Evolutionary conservation across 2,113 vertebrate genomes (phyloP).

Genomic region (Suricata suricatta): DNA sequence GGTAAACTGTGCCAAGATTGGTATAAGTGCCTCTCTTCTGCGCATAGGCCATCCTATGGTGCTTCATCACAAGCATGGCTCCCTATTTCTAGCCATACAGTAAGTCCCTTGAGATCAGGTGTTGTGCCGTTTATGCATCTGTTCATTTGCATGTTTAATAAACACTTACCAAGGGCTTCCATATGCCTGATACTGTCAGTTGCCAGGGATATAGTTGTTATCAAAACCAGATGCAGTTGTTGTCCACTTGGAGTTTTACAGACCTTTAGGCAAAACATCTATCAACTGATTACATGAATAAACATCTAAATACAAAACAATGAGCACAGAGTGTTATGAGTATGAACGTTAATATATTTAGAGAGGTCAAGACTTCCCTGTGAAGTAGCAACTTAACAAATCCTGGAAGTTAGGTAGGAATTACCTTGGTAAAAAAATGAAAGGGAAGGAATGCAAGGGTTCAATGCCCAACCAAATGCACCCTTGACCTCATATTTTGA

Average conservation of each 20-base stretch:
- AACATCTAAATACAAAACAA: neutral
- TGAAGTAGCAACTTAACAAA: neutral
- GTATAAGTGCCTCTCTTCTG: neutral
- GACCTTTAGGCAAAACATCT: neutral
- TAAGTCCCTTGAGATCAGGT: neutral
- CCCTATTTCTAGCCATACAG: accelerated
- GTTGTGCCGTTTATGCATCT: neutral
- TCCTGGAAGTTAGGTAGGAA: neutral
- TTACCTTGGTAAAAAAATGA: neutral
- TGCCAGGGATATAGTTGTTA: neutral
- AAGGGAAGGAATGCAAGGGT: accelerated
- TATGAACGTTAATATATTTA: neutral
- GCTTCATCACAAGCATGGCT: neutral
- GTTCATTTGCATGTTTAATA: neutral
- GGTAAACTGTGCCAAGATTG: neutral
- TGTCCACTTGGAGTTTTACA: neutral
- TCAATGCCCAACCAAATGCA: neutral
- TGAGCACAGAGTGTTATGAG: neutral
- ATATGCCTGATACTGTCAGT: neutral
- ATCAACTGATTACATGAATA: neutral
- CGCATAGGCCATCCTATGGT: too few relatives aligned
- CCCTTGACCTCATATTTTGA: neutral
- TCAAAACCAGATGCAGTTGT: neutral
- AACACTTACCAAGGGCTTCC: neutral
- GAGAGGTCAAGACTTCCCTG: neutral